A percentile compares a stretch with the other conserved stretches of the same genome.
phyloP scores from a whole-genome alignment of 2,113 vertebrate genomes.

The Onychostruthus taczanowskii region DNA sequence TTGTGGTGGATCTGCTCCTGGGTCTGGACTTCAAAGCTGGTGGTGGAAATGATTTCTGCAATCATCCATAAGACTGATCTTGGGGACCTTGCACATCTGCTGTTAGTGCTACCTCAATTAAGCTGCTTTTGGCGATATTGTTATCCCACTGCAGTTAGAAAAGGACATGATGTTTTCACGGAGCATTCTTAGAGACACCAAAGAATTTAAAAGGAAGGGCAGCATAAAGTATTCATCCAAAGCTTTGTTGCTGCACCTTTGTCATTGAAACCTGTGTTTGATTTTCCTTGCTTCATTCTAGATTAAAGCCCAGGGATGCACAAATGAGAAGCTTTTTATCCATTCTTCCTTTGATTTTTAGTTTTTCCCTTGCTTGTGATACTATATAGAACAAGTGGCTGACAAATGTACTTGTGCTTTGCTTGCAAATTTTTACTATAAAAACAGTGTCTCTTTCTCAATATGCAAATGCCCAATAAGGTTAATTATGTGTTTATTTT shows the following conservation, averaged over 20 bases:
- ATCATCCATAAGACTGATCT: background rate
- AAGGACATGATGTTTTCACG: background rate
- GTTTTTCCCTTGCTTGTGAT: background rate
- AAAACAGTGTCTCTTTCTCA: background rate
- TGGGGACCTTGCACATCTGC: background rate
- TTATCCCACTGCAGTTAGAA: background rate
- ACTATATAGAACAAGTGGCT: background rate
- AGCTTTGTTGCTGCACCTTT: background rate
- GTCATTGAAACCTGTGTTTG: background rate
- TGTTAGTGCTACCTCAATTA: background rate
- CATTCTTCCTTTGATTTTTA: background rate
- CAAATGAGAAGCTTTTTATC: background rate
- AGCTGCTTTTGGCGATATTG: background rate
- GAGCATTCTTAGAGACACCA: background rate
- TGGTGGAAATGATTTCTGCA: background rate
- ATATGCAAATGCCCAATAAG: background rate
- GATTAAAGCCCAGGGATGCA: background rate
- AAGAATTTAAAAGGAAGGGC: background rate
- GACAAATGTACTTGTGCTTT: background rate
- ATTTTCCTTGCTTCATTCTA: background rate
- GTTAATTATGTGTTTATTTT: slow-evolving; percentile 30
- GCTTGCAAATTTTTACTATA: background rate
- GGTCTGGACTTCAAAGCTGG: background rate
- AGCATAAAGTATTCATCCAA: background rate
- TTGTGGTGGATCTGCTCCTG: background rate